Percentiles rank a stretch among this genome's conserved stretches.
Conservation (phyloP, 2,797 vertebrate genomes). For the Epinephelus malabaricus region DNA sequence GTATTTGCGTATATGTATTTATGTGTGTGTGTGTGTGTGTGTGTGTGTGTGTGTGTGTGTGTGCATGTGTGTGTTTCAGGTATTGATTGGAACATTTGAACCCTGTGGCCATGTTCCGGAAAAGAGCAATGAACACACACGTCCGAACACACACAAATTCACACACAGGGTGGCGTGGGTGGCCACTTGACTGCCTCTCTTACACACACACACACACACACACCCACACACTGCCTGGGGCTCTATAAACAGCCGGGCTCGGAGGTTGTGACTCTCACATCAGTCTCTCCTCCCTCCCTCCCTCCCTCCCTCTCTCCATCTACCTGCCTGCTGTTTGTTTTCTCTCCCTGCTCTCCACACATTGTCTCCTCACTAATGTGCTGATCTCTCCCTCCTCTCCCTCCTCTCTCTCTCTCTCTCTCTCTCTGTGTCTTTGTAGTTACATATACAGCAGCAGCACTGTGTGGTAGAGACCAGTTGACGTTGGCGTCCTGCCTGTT, state of each 20-base stretch:
- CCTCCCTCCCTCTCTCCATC: conserved; percentile 26
- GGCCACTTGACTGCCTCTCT: conserved; percentile 52
- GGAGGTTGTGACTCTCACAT: conserved; percentile 66
- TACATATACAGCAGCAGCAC: conserved; percentile 40
- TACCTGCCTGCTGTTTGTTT: conserved; percentile 48
- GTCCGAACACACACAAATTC: conserved; percentile 5
- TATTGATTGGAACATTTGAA: conserved; percentile 74
- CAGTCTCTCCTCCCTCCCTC: conserved; percentile 44
- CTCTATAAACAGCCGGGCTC: conserved; percentile 75
- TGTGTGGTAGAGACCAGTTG: conserved; percentile 72
- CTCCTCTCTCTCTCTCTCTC: not conserved
- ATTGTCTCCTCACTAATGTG: conserved; percentile 29
- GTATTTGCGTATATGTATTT: conserved; percentile 2
- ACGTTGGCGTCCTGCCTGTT: conserved; percentile 85
- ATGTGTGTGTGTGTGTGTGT: not conserved
- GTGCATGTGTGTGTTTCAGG: conserved; percentile 13
- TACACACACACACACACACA: conserved; percentile 31
- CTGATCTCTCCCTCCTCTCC: conserved; percentile 16
- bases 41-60: conserved; percentile 4
- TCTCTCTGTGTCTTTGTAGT: conserved; percentile 21
- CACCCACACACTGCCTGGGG: conserved; percentile 55
- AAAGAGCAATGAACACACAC: conserved; percentile 57
- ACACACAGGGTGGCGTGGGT: conserved; percentile 48
- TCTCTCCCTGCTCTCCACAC: conserved; percentile 24
- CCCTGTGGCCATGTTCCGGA: conserved; percentile 71